Evolutionary conservation across 2,888 invertebrate genomes (phyloP), one percentile per base, ranked within the genome.

Genomic region (Lepidochrysops patricia): DNA sequence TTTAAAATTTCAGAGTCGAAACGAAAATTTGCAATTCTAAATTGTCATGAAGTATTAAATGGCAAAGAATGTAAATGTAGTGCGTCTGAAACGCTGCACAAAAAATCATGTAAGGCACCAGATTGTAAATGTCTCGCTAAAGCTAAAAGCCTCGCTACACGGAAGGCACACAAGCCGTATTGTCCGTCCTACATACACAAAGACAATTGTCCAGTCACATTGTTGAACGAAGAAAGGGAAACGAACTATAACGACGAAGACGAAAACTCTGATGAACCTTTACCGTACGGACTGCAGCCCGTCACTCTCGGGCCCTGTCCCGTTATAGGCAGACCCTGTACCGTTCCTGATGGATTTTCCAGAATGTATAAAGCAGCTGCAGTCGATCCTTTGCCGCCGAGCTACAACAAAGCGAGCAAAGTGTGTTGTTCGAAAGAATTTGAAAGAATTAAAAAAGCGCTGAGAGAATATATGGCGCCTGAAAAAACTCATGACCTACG

Each of bases 341-440:
- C 80, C 12, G 79, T 80, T 1, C 84, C 88, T 12, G 88, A 89
- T 62, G 89, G 89, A 15, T 89, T 86, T 60, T 80, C 86, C 13
- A 82, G 79, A 64, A 88, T 89, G 88, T 88, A 88, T 62, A 88
- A 76, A 63, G 82, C 70, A 19, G 87, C 80, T 35, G 76, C 70
- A 7, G 62, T 77, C 59, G 77, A 84, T 35, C 61, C 76, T 1
- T 69, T 70, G 58, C 87, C 85, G 5, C 79, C 81, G 0, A 88
- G 86, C 64, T 84, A 83, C 63, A 79, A 77, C 56, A 78, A 84
- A 23, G 82, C 82, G 2, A 88, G 88, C 4, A 88, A 88, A 76
- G 79, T 89, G 5, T 89, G 89, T 65, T 89, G 89, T 67, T 86
- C 89, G 0, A 87, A 82, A 66, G 88, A 89, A 67, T 89, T 76